Conservation (phyloP, 2,113 vertebrate genomes). For the Strix aluco region DNA sequence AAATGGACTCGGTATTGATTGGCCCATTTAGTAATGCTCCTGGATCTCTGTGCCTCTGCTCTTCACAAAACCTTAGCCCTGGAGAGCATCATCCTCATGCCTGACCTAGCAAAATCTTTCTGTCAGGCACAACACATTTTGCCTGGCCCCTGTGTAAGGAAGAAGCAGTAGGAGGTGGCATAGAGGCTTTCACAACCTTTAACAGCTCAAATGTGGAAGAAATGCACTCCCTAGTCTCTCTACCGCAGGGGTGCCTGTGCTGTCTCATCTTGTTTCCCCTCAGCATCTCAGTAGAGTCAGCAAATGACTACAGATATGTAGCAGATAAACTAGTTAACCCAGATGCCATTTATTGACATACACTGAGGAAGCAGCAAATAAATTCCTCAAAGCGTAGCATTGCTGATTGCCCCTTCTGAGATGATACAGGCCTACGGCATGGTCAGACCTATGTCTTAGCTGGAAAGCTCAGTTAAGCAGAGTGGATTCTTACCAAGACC, state of each 20-base stretch:
- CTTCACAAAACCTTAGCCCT: neutral
- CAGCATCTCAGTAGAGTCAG: neutral
- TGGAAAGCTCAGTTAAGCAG: neutral
- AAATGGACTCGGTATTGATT: constrained; percentile 54
- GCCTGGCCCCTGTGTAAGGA: rapidly evolving
- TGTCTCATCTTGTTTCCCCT: neutral
- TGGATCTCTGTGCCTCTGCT: neutral
- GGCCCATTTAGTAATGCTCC: constrained; percentile 12
- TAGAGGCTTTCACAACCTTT: neutral
- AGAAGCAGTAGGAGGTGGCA: neutral
- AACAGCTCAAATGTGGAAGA: neutral
- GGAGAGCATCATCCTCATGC: neutral
- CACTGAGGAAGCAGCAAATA: neutral
- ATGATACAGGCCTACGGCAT: neutral
- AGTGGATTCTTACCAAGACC: neutral
- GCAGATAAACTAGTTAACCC: neutral
- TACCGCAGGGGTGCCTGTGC: neutral
- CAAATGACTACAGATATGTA: neutral
- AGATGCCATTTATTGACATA: neutral
- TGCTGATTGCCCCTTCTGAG: neutral
- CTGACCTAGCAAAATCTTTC: neutral
- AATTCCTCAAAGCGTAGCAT: neutral
- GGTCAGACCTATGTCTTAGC: neutral
- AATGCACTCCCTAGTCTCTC: neutral
- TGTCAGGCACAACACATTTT: neutral